phyloP scores from a whole-genome alignment of 2,797 vertebrate species.

The Lycodopsis pacificus region DNA sequence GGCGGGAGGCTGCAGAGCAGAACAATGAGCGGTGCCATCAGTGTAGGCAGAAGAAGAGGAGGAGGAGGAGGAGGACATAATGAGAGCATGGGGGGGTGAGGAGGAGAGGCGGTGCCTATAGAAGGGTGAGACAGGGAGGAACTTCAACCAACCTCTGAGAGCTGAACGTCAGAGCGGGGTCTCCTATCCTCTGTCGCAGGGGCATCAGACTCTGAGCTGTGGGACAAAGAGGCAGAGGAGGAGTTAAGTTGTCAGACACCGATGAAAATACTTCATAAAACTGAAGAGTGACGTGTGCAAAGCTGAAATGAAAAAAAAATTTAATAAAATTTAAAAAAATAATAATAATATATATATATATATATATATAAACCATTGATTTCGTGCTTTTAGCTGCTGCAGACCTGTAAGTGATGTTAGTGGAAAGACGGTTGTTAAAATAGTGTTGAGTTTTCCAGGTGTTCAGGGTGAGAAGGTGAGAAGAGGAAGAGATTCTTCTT shows the following conservation, averaged over 20 bases:
- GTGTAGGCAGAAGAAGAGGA: constrained; percentile 30
- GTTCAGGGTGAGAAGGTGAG: background rate
- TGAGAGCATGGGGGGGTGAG: constrained; percentile 20
- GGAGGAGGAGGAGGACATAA: constrained; percentile 26
- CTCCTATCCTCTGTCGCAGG: constrained; percentile 88
- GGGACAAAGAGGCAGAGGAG: constrained; percentile 16
- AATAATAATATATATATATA: too few relatives aligned
- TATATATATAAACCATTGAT: background rate
- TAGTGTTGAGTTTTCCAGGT: background rate
- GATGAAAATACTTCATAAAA: background rate
- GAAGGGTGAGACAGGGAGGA: constrained; percentile 79
- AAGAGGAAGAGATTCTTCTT: background rate
- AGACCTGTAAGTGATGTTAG: constrained; percentile 44
- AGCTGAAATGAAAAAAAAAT: background rate
- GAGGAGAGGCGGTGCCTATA: constrained; percentile 34
- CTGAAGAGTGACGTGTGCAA: background rate
- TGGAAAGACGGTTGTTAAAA: constrained; percentile 5
- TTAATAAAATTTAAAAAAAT: too few relatives aligned
- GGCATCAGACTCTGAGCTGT: constrained; percentile 88
- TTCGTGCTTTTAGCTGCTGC: constrained; percentile 23
- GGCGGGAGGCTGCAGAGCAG: constrained; percentile 61
- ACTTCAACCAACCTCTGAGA: constrained; percentile 95
- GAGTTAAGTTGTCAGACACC: background rate
- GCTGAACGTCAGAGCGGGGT: constrained; percentile 83
- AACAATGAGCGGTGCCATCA: constrained; percentile 42